These are phyloP conservation scores for Acanthosepion lycidas DNA, from an alignment of 2,888 invertebrate species.

Conservation along the genomic window DNA sequence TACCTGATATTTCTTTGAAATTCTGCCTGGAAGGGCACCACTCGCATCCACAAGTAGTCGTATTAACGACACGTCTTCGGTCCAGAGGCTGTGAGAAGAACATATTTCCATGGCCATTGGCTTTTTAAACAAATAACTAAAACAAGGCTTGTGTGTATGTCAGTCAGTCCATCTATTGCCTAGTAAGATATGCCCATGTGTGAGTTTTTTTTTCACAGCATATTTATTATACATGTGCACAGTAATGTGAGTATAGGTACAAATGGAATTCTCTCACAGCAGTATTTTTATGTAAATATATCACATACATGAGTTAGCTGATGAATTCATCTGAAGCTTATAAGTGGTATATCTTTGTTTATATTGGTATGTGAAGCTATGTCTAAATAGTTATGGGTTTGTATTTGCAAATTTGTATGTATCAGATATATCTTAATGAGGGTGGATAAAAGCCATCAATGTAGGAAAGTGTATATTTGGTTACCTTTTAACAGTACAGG, in stretches of 20 bases:
- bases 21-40: conserved; percentile 33
- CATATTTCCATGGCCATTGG: conserved; percentile 33
- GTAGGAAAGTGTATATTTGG: neutral
- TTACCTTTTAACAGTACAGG: neutral
- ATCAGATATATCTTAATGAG: neutral
- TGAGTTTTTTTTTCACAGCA: too few relatives aligned
- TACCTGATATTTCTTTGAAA: conserved; percentile 1
- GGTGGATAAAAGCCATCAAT: neutral
- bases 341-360: neutral
- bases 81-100: neutral
- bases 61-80: neutral
- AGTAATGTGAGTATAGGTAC: too few relatives aligned
- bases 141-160: neutral
- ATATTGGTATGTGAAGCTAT: neutral
- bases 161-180: neutral
- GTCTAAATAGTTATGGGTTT: neutral
- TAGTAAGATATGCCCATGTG: neutral
- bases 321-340: neutral
- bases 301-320: neutral
- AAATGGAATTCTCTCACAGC: neutral
- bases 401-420: neutral
- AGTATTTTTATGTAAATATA: neutral
- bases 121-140: neutral
- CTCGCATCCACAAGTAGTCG: neutral
- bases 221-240: too few relatives aligned